These are phyloP conservation scores for Megatriorchis doriae DNA, from an alignment of 2,113 vertebrate genomes.

Conservation along the genomic window DNA sequence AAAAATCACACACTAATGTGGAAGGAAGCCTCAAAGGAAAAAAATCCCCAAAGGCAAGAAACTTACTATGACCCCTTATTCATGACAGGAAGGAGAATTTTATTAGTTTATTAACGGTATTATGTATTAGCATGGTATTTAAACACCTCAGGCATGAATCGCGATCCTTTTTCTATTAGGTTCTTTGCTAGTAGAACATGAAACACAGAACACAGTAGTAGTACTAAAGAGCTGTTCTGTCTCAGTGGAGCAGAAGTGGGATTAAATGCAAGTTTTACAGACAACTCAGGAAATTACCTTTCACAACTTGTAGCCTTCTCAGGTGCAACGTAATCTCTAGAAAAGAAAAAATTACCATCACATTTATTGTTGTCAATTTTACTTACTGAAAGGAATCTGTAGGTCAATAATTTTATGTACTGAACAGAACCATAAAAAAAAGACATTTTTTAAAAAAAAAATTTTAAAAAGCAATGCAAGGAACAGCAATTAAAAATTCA, in stretches of 20 bases:
- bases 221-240: background rate
- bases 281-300: slow-evolving; percentile 27
- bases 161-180: background rate
- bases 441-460: background rate
- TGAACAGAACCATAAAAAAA: background rate
- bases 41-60: background rate
- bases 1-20: background rate
- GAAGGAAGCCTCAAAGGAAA: background rate
- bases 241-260: background rate
- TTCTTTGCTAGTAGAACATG: background rate
- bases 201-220: background rate
- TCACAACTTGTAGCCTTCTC: fast-evolving
- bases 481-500: background rate
- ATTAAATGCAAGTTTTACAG: background rate
- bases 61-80: background rate
- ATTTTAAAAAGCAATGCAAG: background rate
- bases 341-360: background rate
- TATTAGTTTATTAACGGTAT: background rate
- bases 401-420: background rate
- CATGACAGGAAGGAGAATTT: background rate
- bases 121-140: background rate
- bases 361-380: background rate
- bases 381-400: background rate
- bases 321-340: background rate
- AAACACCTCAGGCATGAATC: background rate